Evolutionary conservation across 2,888 invertebrate genomes (phyloP).

Genomic region (Limnephilus auricula): DNA sequence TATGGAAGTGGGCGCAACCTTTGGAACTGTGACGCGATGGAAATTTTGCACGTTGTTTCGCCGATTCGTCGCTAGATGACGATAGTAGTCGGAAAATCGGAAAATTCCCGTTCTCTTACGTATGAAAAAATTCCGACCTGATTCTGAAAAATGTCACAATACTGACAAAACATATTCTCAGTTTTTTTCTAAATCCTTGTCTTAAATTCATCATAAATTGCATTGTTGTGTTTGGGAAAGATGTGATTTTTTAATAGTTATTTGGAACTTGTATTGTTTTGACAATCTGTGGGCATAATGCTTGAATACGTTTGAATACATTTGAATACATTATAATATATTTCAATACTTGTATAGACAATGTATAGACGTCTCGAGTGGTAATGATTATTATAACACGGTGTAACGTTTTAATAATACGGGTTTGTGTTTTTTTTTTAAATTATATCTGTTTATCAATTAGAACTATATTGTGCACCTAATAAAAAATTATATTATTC

Average conservation of each 20-base stretch:
- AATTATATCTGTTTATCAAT: background rate
- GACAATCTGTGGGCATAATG: background rate
- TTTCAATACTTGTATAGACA: background rate
- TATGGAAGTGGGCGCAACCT: background rate
- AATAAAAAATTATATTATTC: background rate
- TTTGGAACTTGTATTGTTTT: background rate
- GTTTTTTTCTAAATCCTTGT: too few relatives aligned
- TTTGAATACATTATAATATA: background rate
- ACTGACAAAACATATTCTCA: background rate
- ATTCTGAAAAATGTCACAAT: background rate
- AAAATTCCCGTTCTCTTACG: background rate
- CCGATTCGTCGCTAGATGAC: constrained; percentile 16
- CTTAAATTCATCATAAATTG: too few relatives aligned
- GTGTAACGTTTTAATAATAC: background rate
- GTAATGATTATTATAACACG: background rate
- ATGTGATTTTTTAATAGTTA: background rate
- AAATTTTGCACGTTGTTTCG: background rate
- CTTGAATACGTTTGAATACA: background rate
- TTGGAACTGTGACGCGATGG: background rate
- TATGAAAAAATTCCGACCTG: background rate
- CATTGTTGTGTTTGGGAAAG: background rate
- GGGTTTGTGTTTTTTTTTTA: background rate
- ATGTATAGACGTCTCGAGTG: background rate
- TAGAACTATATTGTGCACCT: background rate
- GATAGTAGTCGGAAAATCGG: background rate